phyloP scores from a whole-genome alignment of 1,140 invertebrate genomes.

The Eupristina koningsbergeri region DNA sequence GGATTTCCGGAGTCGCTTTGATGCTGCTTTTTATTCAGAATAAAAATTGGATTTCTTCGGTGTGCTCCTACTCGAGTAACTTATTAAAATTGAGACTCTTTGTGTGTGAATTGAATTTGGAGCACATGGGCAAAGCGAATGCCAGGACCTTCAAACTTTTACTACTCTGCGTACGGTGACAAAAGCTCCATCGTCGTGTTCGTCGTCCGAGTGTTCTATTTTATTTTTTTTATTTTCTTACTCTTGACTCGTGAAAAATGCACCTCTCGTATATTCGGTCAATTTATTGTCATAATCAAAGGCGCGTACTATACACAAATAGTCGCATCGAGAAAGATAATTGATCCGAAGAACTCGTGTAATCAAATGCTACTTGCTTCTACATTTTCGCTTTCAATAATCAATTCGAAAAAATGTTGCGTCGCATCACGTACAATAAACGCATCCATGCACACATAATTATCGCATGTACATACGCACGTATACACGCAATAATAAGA shows the following conservation, averaged over 20 bases:
- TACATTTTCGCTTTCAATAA: constrained; percentile 14
- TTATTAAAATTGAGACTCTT: neutral
- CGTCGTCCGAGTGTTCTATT: neutral
- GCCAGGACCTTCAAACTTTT: neutral
- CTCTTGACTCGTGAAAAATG: neutral
- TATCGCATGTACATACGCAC: constrained; percentile 18
- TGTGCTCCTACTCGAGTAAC: neutral
- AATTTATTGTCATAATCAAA: constrained; percentile 52
- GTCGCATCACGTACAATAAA: neutral
- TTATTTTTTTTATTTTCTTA: neutral
- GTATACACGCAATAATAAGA: constrained; percentile 29
- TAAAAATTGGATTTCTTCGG: too few relatives aligned
- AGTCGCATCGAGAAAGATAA: constrained; percentile 42
- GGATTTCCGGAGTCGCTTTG: too few relatives aligned
- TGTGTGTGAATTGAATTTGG: neutral
- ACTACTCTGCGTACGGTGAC: neutral
- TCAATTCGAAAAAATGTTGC: neutral
- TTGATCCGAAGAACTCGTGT: constrained; percentile 39
- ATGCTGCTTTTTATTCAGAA: too few relatives aligned
- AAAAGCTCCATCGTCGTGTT: neutral
- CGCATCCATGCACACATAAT: constrained; percentile 10
- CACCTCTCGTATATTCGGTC: constrained; percentile 25
- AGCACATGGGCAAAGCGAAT: neutral
- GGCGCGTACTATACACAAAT: constrained; percentile 47
- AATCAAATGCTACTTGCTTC: neutral